Percentiles rank a stretch among this genome's conserved stretches.
These are phyloP conservation scores for Rynchops niger DNA, from an alignment of 2,113 vertebrate genomes.

Conservation along the genomic window DNA sequence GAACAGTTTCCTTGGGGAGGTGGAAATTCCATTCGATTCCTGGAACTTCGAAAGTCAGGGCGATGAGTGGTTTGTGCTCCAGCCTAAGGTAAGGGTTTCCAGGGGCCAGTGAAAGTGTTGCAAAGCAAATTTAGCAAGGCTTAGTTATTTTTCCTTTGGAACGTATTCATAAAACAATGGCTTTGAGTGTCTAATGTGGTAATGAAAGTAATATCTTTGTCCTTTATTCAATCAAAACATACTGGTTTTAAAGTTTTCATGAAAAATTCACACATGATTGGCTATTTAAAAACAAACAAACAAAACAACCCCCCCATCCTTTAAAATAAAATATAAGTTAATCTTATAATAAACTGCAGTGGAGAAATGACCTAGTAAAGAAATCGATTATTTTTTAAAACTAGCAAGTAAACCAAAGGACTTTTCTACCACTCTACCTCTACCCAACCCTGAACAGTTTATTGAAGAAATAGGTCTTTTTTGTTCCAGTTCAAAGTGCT, in stretches of 20 bases:
- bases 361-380: neutral
- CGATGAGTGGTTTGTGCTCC: constrained; percentile 90
- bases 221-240: neutral
- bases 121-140: neutral
- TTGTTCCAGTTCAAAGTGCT: neutral
- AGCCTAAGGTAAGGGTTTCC: constrained; percentile 85
- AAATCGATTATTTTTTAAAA: neutral
- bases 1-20: constrained; percentile 95
- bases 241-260: neutral
- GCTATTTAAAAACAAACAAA: neutral
- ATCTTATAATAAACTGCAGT: neutral
- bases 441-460: neutral
- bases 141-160: neutral
- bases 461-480: neutral
- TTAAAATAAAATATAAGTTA: neutral
- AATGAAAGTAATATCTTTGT: neutral
- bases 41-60: constrained; percentile 91
- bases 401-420: neutral
- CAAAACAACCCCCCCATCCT: neutral
- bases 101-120: neutral
- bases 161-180: neutral
- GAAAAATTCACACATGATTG: neutral
- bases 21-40: constrained; percentile 92
- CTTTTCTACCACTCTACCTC: neutral
- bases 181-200: neutral